Base-by-base conservation (phyloP, 2,888 invertebrate genomes). In the Amiota minor region DNA sequence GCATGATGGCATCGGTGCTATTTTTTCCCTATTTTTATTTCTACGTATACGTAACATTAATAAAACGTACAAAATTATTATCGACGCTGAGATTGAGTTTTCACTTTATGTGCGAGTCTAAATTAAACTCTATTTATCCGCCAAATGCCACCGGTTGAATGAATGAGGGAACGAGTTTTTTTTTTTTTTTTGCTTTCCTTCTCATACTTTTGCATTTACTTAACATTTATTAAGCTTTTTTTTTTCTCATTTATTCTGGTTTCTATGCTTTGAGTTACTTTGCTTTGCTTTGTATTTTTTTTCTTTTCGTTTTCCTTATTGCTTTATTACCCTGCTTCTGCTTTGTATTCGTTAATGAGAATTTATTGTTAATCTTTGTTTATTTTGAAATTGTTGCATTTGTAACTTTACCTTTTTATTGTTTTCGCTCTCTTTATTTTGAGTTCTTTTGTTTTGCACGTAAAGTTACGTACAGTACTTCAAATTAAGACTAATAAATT, bases 291-390 rank as follows among this genome's bases (percentile, higher is more conserved):
- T 2, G 35, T n/a, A n/a, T n/a, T n/a, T n/a, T n/a, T n/a, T n/a
- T n/a, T n/a, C 62, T 53, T 53, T 4, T 62, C 45, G n/a, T 45
- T 11, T 2, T 16, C 1, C n/a, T 35, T 35, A 35, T 35, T 35
- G 35, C 35, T 35, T 35, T 35, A 35, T 35, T 35, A 35, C 35
- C 6, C 4, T 35, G 6, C 35, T 35, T 6, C 6, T 35, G 2
- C 35, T 35, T 35, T 35, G 35, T 35, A 35, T 35, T 35, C 35
- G 35, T 77, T 80, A 80, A 81, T 81, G 76, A 81, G 78, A 77
- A 81, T 80, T 80, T 80, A 80, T 84, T 81, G 80, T 73, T 78
- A 80, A 83, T 84, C 84, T 81, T 81, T 82, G 81, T 81, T 82
- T 83, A 78, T 76, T n/a, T n/a, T 79, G 77, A 76, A 61, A 70